Evolutionary conservation across 2,113 vertebrate genomes (phyloP).

Genomic region (Trematocara variabile): DNA sequence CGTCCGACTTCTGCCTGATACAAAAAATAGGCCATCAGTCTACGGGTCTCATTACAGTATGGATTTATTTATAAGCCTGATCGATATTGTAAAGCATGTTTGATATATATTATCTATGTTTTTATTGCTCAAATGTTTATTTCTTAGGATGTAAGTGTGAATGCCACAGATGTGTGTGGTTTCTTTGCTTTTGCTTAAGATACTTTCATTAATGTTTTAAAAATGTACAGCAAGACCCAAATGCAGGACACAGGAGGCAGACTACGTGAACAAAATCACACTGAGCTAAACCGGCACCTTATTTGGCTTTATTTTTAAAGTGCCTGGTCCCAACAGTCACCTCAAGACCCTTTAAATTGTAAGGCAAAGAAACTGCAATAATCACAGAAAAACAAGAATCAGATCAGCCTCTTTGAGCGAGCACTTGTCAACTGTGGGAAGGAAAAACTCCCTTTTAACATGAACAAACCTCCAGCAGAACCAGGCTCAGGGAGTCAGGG

Average conservation of each 20-base stretch:
- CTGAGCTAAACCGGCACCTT: background rate
- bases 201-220: background rate
- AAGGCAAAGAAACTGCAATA: background rate
- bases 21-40: background rate
- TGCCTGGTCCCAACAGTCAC: background rate
- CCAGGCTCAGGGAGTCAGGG: background rate
- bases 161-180: background rate
- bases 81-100: background rate
- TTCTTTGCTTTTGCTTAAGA: background rate
- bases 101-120: background rate
- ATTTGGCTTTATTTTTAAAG: background rate
- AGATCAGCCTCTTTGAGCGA: background rate
- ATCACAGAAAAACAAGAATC: background rate
- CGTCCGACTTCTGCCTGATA: background rate
- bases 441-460: background rate
- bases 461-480: background rate
- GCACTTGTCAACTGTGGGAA: background rate
- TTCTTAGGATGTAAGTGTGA: background rate
- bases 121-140: background rate
- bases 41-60: background rate
- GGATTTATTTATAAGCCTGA: background rate
- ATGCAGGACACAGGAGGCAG: background rate
- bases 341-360: background rate
- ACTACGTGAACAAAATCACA: background rate
- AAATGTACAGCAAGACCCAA: background rate